phyloP scores from a whole-genome alignment of 2,888 invertebrate genomes.

The Microctonus aethiopoides region DNA sequence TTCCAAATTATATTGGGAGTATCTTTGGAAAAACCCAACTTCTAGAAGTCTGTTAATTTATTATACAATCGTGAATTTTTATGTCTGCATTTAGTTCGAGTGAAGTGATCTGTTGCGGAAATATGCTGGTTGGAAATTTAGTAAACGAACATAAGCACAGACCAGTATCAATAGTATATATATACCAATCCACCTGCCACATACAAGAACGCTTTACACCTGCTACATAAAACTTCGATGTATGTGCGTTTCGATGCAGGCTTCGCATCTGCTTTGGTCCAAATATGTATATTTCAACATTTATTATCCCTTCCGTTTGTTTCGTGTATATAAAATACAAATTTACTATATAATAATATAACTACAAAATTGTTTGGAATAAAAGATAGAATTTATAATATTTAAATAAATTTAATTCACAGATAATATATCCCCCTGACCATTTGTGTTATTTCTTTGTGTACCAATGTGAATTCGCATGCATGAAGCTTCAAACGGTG shows the following conservation, averaged over 20 bases:
- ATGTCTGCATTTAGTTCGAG: not conserved
- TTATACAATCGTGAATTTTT: not conserved
- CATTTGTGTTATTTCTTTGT: not conserved
- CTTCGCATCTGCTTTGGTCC: slow-evolving; percentile 26
- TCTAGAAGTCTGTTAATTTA: not conserved
- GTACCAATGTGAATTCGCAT: not conserved
- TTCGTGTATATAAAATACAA: not conserved
- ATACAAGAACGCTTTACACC: slow-evolving; percentile 41
- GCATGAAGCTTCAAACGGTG: not conserved
- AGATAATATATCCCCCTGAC: not conserved
- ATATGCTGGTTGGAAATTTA: not conserved
- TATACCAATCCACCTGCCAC: slow-evolving; percentile 42
- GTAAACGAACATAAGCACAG: not conserved
- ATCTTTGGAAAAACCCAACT: not conserved
- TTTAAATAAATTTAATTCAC: not conserved
- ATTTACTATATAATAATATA: not conserved
- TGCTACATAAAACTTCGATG: slow-evolving; percentile 34
- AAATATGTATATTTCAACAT: slow-evolving; percentile 1
- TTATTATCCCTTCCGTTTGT: slow-evolving; percentile 3
- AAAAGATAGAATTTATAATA: not conserved
- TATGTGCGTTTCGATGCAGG: not conserved
- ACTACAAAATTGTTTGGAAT: no score
- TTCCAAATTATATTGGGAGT: not conserved
- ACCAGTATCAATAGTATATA: slow-evolving; percentile 27
- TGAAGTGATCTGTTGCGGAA: not conserved